Evolutionary conservation across 2,113 vertebrate species (phyloP).

Genomic region (Tetraodon nigroviridis): DNA sequence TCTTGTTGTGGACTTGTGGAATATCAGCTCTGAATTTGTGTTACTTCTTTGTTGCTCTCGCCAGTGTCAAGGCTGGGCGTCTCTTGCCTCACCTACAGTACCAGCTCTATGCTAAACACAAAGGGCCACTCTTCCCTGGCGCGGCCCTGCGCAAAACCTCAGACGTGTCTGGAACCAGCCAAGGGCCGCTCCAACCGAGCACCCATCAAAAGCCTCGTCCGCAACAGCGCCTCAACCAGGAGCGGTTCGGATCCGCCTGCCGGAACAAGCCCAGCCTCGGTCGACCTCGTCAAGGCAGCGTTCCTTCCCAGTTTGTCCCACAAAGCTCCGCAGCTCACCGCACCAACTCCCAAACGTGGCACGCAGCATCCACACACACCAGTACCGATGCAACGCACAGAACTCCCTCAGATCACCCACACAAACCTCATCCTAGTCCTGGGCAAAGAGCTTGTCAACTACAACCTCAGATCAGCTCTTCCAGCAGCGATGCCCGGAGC

Average conservation of each 20-base stretch:
- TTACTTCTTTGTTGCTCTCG: slow-evolving; percentile 20
- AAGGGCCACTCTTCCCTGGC: slow-evolving; percentile 80
- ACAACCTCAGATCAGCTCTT: slow-evolving; percentile 32
- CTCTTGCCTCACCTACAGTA: slow-evolving; percentile 88
- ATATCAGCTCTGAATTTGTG: not conserved
- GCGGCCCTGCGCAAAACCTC: slow-evolving; percentile 69
- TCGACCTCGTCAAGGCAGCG: slow-evolving; percentile 26
- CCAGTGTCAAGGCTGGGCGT: slow-evolving; percentile 87
- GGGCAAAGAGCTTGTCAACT: slow-evolving; percentile 32
- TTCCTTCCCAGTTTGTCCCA: slow-evolving; percentile 37
- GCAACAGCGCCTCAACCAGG: slow-evolving; percentile 25
- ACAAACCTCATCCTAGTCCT: slow-evolving; percentile 26
- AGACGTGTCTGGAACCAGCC: slow-evolving; percentile 79
- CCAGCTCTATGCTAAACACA: slow-evolving; percentile 92
- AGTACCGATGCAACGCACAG: slow-evolving; percentile 27
- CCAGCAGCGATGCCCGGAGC: slow-evolving; percentile 10
- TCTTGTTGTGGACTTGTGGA: not conserved
- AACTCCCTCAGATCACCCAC: slow-evolving; percentile 12
- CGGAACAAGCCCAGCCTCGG: slow-evolving; percentile 24
- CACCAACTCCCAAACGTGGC: slow-evolving; percentile 16
- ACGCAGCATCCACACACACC: slow-evolving; percentile 19
- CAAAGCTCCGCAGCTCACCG: slow-evolving; percentile 22
- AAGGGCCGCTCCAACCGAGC: slow-evolving; percentile 23
- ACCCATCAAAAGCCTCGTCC: slow-evolving; percentile 30
- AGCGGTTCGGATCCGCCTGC: slow-evolving; percentile 20